phyloP scores from a whole-genome alignment of 2,113 vertebrate species.

The Alligator sinensis region DNA sequence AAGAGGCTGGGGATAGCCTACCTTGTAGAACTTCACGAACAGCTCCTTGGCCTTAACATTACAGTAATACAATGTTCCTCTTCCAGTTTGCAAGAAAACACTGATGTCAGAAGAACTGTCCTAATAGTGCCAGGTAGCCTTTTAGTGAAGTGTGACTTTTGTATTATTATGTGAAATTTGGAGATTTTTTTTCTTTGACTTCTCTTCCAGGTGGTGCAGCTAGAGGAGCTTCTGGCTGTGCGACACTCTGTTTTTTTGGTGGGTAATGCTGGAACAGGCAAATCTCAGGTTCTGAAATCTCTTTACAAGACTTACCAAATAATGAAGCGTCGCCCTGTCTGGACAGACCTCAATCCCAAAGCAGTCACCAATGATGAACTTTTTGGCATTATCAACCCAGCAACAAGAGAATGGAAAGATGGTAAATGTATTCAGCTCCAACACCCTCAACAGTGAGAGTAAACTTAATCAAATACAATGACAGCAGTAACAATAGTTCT shows the following conservation, averaged over 20 bases:
- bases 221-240: conserved; percentile 92
- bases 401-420: conserved; percentile 96
- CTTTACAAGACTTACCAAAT: conserved; percentile 92
- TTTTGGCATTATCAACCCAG: conserved; percentile 90
- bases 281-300: conserved; percentile 93
- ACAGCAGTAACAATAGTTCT: not conserved
- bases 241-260: conserved; percentile 97
- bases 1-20: not conserved
- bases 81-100: not conserved
- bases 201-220: conserved; percentile 88
- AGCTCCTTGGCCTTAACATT: not conserved
- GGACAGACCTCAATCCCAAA: conserved; percentile 94
- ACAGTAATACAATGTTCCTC: not conserved
- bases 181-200: not conserved
- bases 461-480: not conserved
- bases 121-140: not conserved
- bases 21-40: not conserved
- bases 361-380: conserved; percentile 90
- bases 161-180: not conserved
- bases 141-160: not conserved
- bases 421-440: conserved; percentile 76
- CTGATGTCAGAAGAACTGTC: not conserved
- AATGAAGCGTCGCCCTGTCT: conserved; percentile 88
- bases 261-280: conserved; percentile 91
- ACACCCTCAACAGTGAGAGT: not conserved